Evolutionary conservation across 2,888 invertebrate genomes (phyloP).

Genomic region (Elysia crispata): DNA sequence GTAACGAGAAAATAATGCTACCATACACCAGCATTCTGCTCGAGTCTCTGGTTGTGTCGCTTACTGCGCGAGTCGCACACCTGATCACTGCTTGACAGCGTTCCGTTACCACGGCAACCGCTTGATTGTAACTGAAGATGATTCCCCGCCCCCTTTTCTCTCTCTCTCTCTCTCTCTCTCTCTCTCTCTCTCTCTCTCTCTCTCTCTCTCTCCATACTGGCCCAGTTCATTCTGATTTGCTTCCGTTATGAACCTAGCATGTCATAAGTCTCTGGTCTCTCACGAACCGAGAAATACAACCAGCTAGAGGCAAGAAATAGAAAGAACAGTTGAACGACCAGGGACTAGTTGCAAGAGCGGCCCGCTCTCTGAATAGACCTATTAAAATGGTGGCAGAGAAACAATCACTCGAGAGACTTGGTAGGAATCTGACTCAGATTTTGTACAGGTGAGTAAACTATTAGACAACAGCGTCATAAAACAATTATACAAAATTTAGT

Average conservation of each 20-base stretch:
- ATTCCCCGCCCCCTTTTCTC: background rate
- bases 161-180: slow-evolving; percentile 23
- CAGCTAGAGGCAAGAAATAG: background rate
- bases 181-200: slow-evolving; percentile 23
- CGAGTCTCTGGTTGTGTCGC: no score
- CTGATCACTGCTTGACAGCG: no score
- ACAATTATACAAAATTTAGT: no score
- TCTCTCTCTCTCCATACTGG: background rate
- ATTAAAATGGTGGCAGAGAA: no score
- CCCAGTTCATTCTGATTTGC: background rate
- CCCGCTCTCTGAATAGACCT: no score
- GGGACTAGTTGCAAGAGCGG: no score
- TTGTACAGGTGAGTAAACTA: background rate
- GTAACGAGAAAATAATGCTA: no score
- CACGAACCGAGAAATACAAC: background rate
- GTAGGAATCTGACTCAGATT: background rate
- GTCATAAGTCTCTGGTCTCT: background rate
- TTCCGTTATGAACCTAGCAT: background rate
- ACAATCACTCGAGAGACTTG: no score
- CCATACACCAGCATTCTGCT: no score
- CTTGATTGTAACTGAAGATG: background rate
- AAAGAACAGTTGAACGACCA: background rate
- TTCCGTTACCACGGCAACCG: no score
- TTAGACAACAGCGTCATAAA: background rate
- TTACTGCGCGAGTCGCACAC: no score